These are phyloP conservation scores for Eriosoma lanigerum DNA, from an alignment of 1,140 invertebrate species.

Conservation along the genomic window DNA sequence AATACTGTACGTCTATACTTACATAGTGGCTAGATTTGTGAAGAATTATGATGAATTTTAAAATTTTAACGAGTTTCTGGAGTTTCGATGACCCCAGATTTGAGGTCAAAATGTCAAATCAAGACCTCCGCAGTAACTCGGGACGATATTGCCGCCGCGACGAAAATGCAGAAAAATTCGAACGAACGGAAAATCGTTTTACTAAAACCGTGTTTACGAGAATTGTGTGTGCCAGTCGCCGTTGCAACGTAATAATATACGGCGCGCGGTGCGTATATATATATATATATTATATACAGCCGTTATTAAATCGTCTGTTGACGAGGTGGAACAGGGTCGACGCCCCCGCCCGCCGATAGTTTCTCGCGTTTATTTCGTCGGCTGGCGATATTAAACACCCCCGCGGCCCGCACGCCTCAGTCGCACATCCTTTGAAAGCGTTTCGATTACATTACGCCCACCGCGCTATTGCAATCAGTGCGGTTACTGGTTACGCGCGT, in stretches of 20 bases:
- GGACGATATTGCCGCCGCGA: no score
- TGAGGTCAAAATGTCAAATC: no score
- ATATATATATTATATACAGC: not conserved
- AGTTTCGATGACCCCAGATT: no score
- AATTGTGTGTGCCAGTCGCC: not conserved
- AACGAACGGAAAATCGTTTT: not conserved
- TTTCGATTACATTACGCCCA: constrained; percentile 1
- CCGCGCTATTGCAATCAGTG: no score
- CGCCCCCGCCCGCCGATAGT: not conserved
- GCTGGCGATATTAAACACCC: constrained; percentile 1
- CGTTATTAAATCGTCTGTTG: not conserved
- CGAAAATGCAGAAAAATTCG: no score
- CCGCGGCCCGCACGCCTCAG: not conserved
- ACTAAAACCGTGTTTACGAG: not conserved
- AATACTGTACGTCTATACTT: no score
- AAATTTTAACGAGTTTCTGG: no score
- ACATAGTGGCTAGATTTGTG: no score
- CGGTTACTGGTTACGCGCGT: not conserved
- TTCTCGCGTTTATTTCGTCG: not conserved
- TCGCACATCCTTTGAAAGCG: not conserved
- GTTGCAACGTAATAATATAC: not conserved
- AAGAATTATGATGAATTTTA: no score
- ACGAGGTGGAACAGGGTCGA: not conserved
- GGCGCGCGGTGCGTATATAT: no score
- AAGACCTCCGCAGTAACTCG: no score